Base-by-base conservation (phyloP, 2,113 vertebrate genomes). In the Nycticorax nycticorax region DNA sequence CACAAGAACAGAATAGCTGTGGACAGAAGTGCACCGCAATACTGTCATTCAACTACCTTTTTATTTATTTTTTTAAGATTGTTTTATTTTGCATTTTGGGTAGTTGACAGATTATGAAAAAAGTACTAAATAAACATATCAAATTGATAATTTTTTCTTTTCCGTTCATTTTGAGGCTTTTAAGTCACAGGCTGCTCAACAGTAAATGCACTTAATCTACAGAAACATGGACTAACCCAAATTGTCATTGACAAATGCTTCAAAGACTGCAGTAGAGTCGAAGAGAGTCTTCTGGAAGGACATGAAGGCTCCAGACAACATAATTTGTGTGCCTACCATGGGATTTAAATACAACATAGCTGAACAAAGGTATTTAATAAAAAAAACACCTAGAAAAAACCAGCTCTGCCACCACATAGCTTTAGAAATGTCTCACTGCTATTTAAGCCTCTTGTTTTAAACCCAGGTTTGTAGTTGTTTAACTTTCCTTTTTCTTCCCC, bases 161-260 rank as follows among this genome's bases (percentile, higher is more conserved):
- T 71, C 2, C 3, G 6, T 69, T 45, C 55, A 33, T 50, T 78
- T 48, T 35, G 12, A 50, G 35, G 43, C 66, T 78, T 89, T 71
- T 27, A 91, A 64, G 20, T 62, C 24, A 22, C 4, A 21, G 12
- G 27, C 35, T 7, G 4, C 63, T 73, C 27, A n/a, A 23, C 30
- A 72, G 33, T 27, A 76, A 88, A 10, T 13, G 16, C 13, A 59
- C 17, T 41, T 62, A 33, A 83, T 10, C 41, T 62, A 69, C 30
- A 93, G 45, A 69, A 85, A 56, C 4, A 22, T 1, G 7, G 10
- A 41, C 17, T 18, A 76, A 52, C 6, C 9, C 27, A 66, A 76
- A 55, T 0, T 59, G 37, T n/a, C 55, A 33, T 9, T 55, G 63
- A 74, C 1, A 3, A 80, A 35, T 0, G 0, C 4, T 79, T 45